Base-by-base conservation (phyloP, 2,888 invertebrate species). In the Acanthococcus lagerstroemiae region DNA sequence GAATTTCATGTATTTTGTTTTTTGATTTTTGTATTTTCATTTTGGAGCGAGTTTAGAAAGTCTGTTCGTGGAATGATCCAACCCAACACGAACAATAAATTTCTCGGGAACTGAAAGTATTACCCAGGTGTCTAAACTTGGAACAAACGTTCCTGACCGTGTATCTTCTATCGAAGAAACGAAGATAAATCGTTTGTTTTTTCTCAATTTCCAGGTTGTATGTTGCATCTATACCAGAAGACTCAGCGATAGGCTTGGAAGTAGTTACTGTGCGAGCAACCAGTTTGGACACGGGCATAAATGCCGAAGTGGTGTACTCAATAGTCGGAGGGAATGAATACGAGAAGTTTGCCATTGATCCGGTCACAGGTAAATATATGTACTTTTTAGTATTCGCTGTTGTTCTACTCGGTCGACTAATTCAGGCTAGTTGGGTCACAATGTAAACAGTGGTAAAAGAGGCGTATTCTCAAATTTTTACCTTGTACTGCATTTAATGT, bases 241-340 rank as follows among this genome's bases (percentile, higher is more conserved):
- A 87, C 67, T 84, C 86, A 71, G 80, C 85, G 2, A 80, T 88
- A 61, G 90, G 90, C 66, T 84, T 89, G 1, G 88, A 90, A 77
- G 84, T 96, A 15, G 83, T 88, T 17, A 81, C 85, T 71, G 89
- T 97, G 25, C 80, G 85, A 69, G 97, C 96, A n/a, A 88, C 91
- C 2, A 93, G 92, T 9, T 87, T 87, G 74, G 95, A 96, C 76
- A 85, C 89, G 48, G 95, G 95, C 30, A 82, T 92, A 69, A 96
- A 95, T 79, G 95, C 95, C 0, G 90, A 92, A 75, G 90, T 96
- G 60, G 83, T 84, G 68, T 94, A 93, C 76, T 85, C 88, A 17
- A 87, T 94, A 67, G 84, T 90, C 26, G 91, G 87, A 25, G 93
- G 93, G 55, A 93, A 93, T 75, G 91, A 89, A 73, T 88, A 91